Percentiles rank a stretch among this genome's conserved stretches.
These are phyloP conservation scores for Tympanoctomys barrerae DNA, from an alignment of 2,797 vertebrate genomes.

Conservation along the genomic window DNA sequence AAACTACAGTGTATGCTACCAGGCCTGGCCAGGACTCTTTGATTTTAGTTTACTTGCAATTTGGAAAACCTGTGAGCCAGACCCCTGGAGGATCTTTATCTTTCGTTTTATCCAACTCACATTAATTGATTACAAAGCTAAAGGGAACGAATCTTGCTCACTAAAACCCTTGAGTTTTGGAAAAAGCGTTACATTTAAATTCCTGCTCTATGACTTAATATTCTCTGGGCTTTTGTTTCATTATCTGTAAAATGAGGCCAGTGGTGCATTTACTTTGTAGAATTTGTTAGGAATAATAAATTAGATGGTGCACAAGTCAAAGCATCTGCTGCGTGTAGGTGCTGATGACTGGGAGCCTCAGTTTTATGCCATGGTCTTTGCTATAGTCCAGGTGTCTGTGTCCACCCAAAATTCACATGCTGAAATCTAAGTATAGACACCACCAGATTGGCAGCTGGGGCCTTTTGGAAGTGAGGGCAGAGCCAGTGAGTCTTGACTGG, in stretches of 20 bases:
- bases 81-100: neutral
- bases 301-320: neutral
- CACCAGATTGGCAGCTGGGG: neutral
- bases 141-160: neutral
- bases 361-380: neutral
- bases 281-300: neutral
- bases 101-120: neutral
- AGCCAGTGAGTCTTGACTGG: neutral
- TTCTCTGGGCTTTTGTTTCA: neutral
- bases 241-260: neutral
- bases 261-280: neutral
- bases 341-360: too few species aligned
- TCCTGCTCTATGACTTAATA: neutral
- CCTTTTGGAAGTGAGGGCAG: neutral
- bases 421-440: neutral
- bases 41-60: neutral
- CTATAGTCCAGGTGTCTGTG: neutral
- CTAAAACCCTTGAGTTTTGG: neutral
- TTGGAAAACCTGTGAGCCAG: neutral
- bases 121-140: neutral
- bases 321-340: neutral
- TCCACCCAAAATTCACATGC: neutral
- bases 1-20: neutral
- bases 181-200: slow-evolving; percentile 30
- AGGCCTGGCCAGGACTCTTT: neutral